phyloP scores from a whole-genome alignment of 1,140 invertebrate species.

The Calycopis cecrops region DNA sequence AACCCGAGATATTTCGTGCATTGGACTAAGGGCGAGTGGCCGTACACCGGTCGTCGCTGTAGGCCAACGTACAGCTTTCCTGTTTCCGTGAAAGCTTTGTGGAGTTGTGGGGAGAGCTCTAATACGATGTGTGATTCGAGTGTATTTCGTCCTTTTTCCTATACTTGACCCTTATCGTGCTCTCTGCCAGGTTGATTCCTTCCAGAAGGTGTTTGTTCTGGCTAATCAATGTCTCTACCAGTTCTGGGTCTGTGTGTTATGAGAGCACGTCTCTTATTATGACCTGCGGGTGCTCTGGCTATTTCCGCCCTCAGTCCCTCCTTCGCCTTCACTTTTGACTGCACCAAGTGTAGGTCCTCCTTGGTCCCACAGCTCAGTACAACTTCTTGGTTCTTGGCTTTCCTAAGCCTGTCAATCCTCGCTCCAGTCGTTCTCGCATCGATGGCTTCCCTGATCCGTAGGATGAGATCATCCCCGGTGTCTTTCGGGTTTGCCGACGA shows the following conservation, averaged over 20 bases:
- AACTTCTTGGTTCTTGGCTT: background rate
- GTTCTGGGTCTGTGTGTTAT: background rate
- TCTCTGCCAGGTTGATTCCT: background rate
- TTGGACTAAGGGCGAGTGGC: slow-evolving; percentile 23
- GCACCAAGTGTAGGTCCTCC: background rate
- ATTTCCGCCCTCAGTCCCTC: too few species aligned
- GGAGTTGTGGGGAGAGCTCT: too few species aligned
- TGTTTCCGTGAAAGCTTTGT: background rate
- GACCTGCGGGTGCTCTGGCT: background rate
- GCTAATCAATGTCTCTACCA: background rate
- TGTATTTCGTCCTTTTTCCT: background rate
- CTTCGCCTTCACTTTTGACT: too few species aligned
- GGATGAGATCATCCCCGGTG: background rate
- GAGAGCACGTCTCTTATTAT: background rate
- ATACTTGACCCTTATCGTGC: background rate
- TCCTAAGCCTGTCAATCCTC: background rate
- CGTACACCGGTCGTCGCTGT: background rate
- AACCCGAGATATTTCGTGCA: slow-evolving; percentile 19
- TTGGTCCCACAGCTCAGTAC: background rate
- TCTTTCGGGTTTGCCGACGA: background rate
- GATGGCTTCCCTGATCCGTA: background rate
- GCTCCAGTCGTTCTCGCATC: background rate
- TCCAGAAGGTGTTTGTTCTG: slow-evolving; percentile 1
- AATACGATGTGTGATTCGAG: background rate
- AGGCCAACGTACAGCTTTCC: background rate